Conservation (phyloP, 1,140 invertebrate genomes). For the Yoshiicerus persimilis region DNA sequence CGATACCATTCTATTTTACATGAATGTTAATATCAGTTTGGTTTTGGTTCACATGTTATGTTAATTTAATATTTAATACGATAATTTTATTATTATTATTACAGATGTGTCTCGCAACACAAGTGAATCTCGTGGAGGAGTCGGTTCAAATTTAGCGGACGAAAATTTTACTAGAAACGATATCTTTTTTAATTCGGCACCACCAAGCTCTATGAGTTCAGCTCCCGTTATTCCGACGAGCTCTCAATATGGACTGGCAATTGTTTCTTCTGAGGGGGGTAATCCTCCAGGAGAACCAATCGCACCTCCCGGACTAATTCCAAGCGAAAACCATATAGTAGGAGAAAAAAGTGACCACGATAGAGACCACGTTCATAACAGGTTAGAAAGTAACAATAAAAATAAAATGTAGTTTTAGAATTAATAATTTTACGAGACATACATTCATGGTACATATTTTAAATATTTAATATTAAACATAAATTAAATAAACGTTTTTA, state of each 20-base stretch:
- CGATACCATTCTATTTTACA: too few species aligned
- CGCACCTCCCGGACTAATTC: background rate
- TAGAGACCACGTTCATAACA: slow-evolving; percentile 57
- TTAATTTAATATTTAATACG: background rate
- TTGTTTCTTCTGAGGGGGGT: slow-evolving; percentile 66
- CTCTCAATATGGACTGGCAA: slow-evolving; percentile 77
- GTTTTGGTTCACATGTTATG: background rate
- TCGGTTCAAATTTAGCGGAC: slow-evolving; percentile 76
- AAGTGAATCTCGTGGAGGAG: slow-evolving; percentile 39
- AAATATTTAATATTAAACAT: too few species aligned
- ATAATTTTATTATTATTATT: background rate
- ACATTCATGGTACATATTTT: too few species aligned
- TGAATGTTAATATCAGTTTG: background rate
- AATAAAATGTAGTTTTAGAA: background rate
- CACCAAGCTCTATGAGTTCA: slow-evolving; percentile 67
- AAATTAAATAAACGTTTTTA: too few species aligned
- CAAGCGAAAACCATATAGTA: slow-evolving; percentile 21
- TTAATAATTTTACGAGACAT: too few species aligned
- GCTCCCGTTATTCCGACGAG: slow-evolving; percentile 80
- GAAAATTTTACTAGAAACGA: slow-evolving; percentile 77
- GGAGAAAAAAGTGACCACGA: slow-evolving; percentile 52
- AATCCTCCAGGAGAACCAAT: slow-evolving; percentile 32
- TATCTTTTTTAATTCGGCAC: slow-evolving; percentile 75
- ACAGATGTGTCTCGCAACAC: slow-evolving; percentile 37
- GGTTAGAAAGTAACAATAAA: background rate